A percentile compares a stretch with the other conserved stretches of the same genome.
Evolutionary conservation across 2,113 vertebrate species (phyloP).

Genomic region (Colaptes auratus): DNA sequence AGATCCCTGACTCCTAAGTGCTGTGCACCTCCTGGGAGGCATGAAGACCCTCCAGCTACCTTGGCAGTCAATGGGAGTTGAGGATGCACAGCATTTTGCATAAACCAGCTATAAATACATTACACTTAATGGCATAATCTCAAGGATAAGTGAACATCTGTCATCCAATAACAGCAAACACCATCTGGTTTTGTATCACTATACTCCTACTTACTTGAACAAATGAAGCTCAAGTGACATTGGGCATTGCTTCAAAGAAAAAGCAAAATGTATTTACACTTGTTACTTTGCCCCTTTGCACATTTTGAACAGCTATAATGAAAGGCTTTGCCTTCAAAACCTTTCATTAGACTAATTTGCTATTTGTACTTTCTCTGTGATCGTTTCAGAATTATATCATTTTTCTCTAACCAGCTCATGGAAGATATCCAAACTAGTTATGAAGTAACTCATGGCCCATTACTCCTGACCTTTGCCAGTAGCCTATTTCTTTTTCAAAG

Average conservation of each 20-base stretch:
- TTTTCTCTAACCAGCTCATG: not conserved
- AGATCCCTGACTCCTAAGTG: not conserved
- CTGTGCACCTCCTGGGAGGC: not conserved
- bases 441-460: not conserved
- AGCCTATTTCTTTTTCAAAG: not conserved
- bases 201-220: slow-evolving; percentile 10
- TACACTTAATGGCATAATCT: slow-evolving; percentile 1
- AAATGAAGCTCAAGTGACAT: slow-evolving; percentile 24
- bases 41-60: not conserved
- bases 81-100: not conserved
- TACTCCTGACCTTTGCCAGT: not conserved
- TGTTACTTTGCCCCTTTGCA: not conserved
- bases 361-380: not conserved
- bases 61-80: not conserved
- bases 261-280: not conserved
- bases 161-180: slow-evolving; percentile 6
- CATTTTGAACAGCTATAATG: not conserved
- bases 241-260: not conserved
- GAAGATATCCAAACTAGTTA: not conserved
- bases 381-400: not conserved
- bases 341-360: not conserved
- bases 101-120: not conserved
- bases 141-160: slow-evolving; percentile 44
- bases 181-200: slow-evolving; percentile 32
- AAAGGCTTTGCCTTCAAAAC: slow-evolving; percentile 4